Evolutionary conservation across 1,140 invertebrate species (phyloP), one percentile per base, ranked within the genome.

Genomic region (Caenorhabditis latens): DNA sequence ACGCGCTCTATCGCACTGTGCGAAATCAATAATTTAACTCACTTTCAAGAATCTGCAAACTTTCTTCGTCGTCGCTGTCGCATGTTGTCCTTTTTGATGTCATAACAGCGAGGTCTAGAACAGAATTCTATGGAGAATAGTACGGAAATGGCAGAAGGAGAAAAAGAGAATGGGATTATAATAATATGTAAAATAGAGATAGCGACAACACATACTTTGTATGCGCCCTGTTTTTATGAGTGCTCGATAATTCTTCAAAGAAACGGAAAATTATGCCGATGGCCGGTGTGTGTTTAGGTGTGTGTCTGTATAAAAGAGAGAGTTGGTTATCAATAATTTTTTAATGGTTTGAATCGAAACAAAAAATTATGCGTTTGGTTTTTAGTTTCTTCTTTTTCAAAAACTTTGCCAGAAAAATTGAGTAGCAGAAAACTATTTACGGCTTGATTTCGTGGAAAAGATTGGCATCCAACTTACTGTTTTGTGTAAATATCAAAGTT

Each of bases 151-250:
- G 57, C 32, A 32, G 2, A 32, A 58, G 57, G n/a, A 40, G 32
- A 24, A 46, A 24, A 50, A 24, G 11, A 50, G 53, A 50, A 79
- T 50, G 71, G 71, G 71, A 79, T 79, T 79, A 79, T 79, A 53
- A 50, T 50, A 79, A 71, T 58, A 63, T 79, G 71, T 79, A 53
- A 50, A 79, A 79, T 46, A 75, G 63, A 75, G 67, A 75, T 75
- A 79, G 50, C 65, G 24, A 46, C 65, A 71, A 43, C n/a, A 21
- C 46, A 53, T 50, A n/a, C n/a, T 50, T 46, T 48, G 46, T 50
- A 13, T 50, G 21, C 13, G 9, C 11, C 21, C 6, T 79, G 67
- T 71, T 71, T 71, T 71, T 71, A 71, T 71, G 67, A 46, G 42
- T 79, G 71, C 43, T 24, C 46, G 71, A 50, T 79, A 50, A 50